Percentiles rank a stretch among this genome's conserved stretches.
These are phyloP conservation scores for Solenodon paradoxus DNA, from an alignment of 2,113 vertebrate species.

Conservation along the genomic window DNA sequence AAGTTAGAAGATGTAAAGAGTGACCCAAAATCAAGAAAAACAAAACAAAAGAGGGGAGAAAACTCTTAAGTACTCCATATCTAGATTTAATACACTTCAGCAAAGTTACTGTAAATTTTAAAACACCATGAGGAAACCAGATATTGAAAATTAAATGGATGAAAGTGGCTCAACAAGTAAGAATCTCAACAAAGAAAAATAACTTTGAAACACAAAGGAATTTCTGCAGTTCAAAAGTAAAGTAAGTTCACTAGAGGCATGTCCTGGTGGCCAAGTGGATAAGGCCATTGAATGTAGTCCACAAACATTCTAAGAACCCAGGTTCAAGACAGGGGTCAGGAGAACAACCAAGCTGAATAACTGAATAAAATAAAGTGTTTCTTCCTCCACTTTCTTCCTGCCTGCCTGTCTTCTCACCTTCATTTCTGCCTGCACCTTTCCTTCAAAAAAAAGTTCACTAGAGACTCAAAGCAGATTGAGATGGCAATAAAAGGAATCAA, in stretches of 20 bases:
- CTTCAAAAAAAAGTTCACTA: not conserved
- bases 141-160: not conserved
- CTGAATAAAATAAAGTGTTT: too few species aligned
- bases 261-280: too few species aligned
- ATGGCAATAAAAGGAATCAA: not conserved
- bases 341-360: too few species aligned
- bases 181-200: not conserved
- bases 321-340: too few species aligned
- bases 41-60: not conserved
- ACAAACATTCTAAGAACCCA: too few species aligned
- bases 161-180: not conserved
- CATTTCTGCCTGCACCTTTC: too few species aligned
- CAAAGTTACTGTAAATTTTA: not conserved
- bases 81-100: not conserved
- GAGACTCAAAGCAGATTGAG: not conserved
- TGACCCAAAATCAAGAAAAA: not conserved
- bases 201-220: not conserved
- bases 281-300: too few species aligned
- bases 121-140: not conserved
- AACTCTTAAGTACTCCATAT: not conserved
- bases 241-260: not conserved
- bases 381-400: too few species aligned
- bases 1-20: not conserved
- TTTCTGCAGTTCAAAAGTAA: not conserved
- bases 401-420: too few species aligned